Evolutionary conservation across 2,888 invertebrate species (phyloP).

Genomic region (Drosophila subsilvestris): DNA sequence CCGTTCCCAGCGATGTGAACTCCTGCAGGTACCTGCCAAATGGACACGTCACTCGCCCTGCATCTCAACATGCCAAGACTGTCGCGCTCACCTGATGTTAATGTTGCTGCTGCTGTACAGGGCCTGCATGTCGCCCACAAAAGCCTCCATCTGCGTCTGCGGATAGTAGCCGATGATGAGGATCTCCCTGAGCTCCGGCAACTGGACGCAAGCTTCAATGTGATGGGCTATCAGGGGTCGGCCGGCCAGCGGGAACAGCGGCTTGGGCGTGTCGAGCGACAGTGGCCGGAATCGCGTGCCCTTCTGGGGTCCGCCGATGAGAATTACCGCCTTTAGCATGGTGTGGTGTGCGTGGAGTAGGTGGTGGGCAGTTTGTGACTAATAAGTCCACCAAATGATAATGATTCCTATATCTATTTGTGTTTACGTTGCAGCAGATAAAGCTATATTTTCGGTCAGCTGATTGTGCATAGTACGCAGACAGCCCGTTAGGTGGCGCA

Average conservation of each 20-base stretch:
- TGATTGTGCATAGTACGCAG: slow-evolving; percentile 21
- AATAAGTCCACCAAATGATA: slow-evolving; percentile 25
- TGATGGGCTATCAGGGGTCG: slow-evolving; percentile 98
- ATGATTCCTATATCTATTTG: slow-evolving; percentile 46
- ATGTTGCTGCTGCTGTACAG: slow-evolving; percentile 88
- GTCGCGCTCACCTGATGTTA: slow-evolving; percentile 88
- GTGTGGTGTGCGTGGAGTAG: slow-evolving; percentile 25
- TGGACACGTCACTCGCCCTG: slow-evolving; percentile 32
- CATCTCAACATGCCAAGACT: neutral
- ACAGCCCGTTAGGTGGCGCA: slow-evolving; percentile 1
- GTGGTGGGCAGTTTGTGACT: slow-evolving; percentile 41
- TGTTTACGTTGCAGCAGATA: slow-evolving; percentile 71
- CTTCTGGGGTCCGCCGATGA: slow-evolving; percentile 97
- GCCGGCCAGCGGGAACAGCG: slow-evolving; percentile 98
- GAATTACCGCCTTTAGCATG: slow-evolving; percentile 93
- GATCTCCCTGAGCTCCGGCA: slow-evolving; percentile 94
- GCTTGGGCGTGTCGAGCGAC: slow-evolving; percentile 98
- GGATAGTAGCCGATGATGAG: slow-evolving; percentile 97
- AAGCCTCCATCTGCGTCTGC: slow-evolving; percentile 92
- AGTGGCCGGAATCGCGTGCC: slow-evolving; percentile 98
- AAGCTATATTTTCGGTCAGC: slow-evolving; percentile 24
- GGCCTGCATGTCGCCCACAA: slow-evolving; percentile 93
- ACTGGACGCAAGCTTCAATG: slow-evolving; percentile 94
- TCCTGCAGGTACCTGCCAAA: slow-evolving; percentile 94
- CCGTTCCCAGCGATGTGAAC: slow-evolving; percentile 96